Evolutionary conservation across 1,140 invertebrate species (phyloP).

Genomic region (Bombus pyrosoma): DNA sequence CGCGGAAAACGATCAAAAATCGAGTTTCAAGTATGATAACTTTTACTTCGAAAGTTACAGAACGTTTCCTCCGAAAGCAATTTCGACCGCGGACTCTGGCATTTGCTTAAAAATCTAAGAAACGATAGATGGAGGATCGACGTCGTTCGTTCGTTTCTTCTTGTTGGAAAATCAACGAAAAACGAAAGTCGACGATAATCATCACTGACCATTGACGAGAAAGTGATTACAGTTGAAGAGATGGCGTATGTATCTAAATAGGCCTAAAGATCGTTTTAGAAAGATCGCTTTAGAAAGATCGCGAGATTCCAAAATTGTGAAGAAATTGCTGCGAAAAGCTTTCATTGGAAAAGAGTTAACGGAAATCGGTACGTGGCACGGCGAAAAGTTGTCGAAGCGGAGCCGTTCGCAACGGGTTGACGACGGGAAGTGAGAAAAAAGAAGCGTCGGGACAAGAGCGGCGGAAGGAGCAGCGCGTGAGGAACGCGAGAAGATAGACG

Average conservation of each 20-base stretch:
- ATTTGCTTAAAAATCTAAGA: neutral
- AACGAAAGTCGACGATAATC: too few relatives aligned
- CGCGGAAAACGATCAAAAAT: neutral
- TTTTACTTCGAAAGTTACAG: neutral
- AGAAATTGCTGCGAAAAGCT: neutral
- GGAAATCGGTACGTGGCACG: neutral
- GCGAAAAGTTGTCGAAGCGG: conserved; percentile 20
- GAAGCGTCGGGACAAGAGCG: conserved; percentile 34
- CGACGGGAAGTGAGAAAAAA: conserved; percentile 39
- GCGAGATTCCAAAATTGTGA: neutral
- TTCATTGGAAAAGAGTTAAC: neutral
- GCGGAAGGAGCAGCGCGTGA: conserved; percentile 37
- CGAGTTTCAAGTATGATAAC: neutral
- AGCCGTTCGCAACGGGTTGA: conserved; percentile 8
- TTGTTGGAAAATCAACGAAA: too few relatives aligned
- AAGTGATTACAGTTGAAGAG: too few relatives aligned
- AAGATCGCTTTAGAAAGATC: too few relatives aligned
- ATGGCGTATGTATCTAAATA: accelerated
- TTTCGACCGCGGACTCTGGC: neutral
- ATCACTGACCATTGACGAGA: too few relatives aligned
- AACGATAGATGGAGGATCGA: neutral
- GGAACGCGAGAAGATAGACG: conserved; percentile 53
- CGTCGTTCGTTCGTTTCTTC: too few relatives aligned
- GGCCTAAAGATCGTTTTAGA: too few relatives aligned
- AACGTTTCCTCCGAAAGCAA: neutral